A percentile compares a stretch with the other conserved stretches of the same genome.
Evolutionary conservation across 2,113 vertebrate species (phyloP).

Genomic region (Myotis lucifugus): DNA sequence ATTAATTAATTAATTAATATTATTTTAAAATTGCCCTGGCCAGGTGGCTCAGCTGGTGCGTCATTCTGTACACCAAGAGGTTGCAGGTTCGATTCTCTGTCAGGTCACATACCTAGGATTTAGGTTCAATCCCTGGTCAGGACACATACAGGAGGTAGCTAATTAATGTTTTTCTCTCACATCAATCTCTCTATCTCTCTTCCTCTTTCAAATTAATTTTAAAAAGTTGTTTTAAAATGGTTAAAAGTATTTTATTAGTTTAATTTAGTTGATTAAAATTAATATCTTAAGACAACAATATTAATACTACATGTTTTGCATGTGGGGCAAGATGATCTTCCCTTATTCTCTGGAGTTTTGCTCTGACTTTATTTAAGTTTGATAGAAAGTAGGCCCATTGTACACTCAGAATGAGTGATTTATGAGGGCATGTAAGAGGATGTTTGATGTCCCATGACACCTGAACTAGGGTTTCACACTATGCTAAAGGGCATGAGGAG

Average conservation of each 20-base stretch:
- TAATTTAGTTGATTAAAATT: background rate
- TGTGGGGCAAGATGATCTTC: background rate
- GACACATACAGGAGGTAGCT: too few species aligned
- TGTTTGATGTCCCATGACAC: rapidly evolving
- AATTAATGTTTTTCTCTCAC: too few species aligned
- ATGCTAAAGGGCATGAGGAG: background rate
- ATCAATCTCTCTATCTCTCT: too few species aligned
- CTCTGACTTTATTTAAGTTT: background rate
- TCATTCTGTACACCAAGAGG: too few species aligned
- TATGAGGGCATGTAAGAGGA: background rate
- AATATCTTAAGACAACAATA: background rate
- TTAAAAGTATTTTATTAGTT: background rate
- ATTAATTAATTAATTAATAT: background rate
- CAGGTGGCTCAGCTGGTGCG: too few species aligned
- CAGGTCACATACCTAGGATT: too few species aligned
- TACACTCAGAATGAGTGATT: background rate
- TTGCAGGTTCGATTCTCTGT: too few species aligned
- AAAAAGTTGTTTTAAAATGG: too few species aligned
- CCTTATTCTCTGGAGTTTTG: background rate
- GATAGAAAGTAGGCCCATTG: background rate
- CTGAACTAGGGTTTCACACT: background rate
- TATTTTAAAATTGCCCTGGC: background rate
- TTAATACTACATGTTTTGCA: background rate
- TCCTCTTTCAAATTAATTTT: too few species aligned
- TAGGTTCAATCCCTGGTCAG: too few species aligned